These are phyloP conservation scores for Hylomyscus alleni DNA, from an alignment of 2,797 vertebrate genomes.

Conservation along the genomic window DNA sequence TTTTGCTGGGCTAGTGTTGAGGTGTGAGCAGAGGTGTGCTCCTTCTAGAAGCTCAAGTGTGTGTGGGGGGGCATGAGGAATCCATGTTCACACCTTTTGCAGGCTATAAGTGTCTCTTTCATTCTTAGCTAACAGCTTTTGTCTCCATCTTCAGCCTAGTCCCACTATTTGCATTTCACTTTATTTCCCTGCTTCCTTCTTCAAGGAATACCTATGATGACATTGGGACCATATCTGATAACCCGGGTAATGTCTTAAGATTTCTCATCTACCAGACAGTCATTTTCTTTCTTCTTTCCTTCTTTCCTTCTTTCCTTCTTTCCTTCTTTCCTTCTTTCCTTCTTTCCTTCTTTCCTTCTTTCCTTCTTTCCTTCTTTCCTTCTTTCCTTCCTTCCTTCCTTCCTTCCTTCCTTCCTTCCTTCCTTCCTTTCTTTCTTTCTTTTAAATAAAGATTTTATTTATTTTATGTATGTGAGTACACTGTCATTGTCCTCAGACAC, in stretches of 20 bases:
- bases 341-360: too few relatives aligned
- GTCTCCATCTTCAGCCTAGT: not conserved
- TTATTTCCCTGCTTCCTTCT: not conserved
- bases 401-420: too few relatives aligned
- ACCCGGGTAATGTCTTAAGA: not conserved
- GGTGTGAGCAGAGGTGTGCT: not conserved
- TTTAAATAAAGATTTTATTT: too few relatives aligned
- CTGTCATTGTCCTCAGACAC: too few relatives aligned
- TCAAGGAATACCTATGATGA: not conserved
- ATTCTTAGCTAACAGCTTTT: not conserved
- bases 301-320: too few relatives aligned
- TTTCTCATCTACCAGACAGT: not conserved
- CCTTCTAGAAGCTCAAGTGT: not conserved
- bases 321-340: too few relatives aligned
- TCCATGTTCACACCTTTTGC: not conserved
- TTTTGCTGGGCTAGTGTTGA: not conserved
- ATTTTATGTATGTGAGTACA: too few relatives aligned
- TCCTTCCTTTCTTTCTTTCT: too few relatives aligned
- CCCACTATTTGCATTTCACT: not conserved
- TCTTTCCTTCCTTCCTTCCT: too few relatives aligned
- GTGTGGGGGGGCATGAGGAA: not conserved
- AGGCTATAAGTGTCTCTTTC: not conserved
- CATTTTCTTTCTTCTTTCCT: too few relatives aligned
- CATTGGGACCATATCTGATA: not conserved
- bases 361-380: too few relatives aligned